Conservation (phyloP, 2,797 vertebrate species). For the Peromyscus eremicus region DNA sequence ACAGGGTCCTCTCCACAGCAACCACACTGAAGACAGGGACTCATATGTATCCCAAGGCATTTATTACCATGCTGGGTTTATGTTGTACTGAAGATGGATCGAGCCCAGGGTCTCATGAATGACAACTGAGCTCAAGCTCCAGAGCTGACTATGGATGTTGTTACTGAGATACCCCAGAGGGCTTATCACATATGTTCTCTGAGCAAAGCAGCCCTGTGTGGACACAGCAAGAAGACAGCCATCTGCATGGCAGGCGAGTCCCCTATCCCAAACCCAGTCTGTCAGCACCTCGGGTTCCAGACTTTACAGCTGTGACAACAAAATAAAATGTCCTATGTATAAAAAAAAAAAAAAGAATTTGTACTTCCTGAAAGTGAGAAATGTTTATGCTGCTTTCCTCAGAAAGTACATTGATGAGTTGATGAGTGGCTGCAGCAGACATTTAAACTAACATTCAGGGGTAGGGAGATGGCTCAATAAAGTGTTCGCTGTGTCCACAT, state of each 20-base stretch:
- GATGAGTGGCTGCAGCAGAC: background rate
- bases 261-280: background rate
- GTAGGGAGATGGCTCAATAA: background rate
- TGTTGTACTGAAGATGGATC: background rate
- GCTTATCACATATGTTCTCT: background rate
- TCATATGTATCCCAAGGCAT: background rate
- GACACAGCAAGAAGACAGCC: background rate
- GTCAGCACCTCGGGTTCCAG: background rate
- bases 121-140: background rate
- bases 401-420: background rate
- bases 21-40: background rate
- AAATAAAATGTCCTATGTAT: background rate
- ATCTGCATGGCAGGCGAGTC: no score
- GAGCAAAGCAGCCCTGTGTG: background rate
- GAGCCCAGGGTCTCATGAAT: background rate
- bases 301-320: background rate
- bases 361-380: background rate
- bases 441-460: background rate
- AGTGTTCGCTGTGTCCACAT: background rate
- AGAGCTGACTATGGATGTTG: background rate
- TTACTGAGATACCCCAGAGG: background rate
- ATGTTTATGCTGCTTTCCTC: conserved; percentile 12
- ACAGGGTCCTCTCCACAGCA: background rate
- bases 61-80: background rate
- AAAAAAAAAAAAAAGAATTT: no score